phyloP scores from a whole-genome alignment of 2,113 vertebrate genomes.

The Amblyornis subalaris region DNA sequence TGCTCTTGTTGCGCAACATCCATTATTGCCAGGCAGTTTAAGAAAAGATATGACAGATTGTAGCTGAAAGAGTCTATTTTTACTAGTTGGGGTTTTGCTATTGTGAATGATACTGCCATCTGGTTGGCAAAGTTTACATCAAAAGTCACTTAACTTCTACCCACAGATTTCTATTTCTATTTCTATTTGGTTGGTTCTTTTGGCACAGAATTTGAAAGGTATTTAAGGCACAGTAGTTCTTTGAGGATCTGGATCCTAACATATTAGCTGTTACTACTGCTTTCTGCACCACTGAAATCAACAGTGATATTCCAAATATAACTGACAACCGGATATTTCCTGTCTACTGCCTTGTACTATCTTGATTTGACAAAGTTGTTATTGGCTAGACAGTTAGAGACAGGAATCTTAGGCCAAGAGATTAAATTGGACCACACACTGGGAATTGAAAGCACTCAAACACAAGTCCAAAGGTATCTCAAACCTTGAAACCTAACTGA shows the following conservation, averaged over 20 bases:
- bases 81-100: neutral
- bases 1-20: neutral
- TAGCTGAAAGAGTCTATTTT: neutral
- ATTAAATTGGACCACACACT: neutral
- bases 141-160: neutral
- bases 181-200: neutral
- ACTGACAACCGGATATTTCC: neutral
- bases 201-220: neutral
- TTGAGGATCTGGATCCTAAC: neutral
- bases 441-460: neutral
- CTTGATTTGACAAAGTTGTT: neutral
- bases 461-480: neutral
- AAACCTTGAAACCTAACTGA: neutral
- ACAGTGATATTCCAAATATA: neutral
- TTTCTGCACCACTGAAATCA: neutral
- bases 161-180: neutral
- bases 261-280: neutral
- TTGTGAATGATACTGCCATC: neutral
- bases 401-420: neutral
- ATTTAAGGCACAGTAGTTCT: neutral
- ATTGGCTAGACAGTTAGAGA: neutral
- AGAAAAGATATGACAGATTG: neutral
- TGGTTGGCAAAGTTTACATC: neutral
- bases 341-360: neutral
- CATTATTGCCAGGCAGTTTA: neutral